Base-by-base conservation (phyloP, 2,797 vertebrate genomes). In the Iguana delicatissima region DNA sequence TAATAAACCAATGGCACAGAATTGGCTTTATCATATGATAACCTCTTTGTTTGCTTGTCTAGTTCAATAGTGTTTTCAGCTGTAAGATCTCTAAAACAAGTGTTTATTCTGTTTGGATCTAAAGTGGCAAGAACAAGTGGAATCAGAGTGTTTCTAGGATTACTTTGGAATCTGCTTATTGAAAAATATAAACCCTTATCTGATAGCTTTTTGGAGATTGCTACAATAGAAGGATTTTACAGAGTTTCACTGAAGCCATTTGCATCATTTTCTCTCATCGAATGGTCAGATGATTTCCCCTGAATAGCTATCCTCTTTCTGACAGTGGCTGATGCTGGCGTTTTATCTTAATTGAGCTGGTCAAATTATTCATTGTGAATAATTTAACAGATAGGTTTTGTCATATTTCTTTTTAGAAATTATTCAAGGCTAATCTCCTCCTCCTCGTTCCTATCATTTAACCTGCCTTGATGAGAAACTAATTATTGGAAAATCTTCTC, bases 341-440 rank as follows among this genome's bases (percentile, higher is more conserved):
- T 95, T 92, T 94, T 83, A 89, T 82, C 76, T 46, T 84, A 64
- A 76, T 1, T 89, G 73, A 84, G 85, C 77, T 77, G 74, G 80
- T 79, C 80, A 91, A 88, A 80, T 81, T 74, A 84, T 52, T 87
- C 72, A 8, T 84, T 84, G 81, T 50, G 59, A 55, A 52, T 84
- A 92, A 89, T 91, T 87, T 67, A 46, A 84, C 87, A 82, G 57
- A 93, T 67, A 69, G 73, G 79, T 83, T 55, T 55, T 93, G 87
- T 85, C 69, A 85, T 92, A 93, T 92, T 93, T 64, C 82, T 91
- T 89, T 91, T 80, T 90, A 86, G 62, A 89, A 89, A 87, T 91
- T 85, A 64, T 50, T 94, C 91, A 62, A 86, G 88, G 24, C 1
- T 62, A 80, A 80, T 88, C 69, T 38, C 73, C 16, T 64, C 84